Conservation (phyloP, 2,113 vertebrate genomes). For the Anser cygnoides region DNA sequence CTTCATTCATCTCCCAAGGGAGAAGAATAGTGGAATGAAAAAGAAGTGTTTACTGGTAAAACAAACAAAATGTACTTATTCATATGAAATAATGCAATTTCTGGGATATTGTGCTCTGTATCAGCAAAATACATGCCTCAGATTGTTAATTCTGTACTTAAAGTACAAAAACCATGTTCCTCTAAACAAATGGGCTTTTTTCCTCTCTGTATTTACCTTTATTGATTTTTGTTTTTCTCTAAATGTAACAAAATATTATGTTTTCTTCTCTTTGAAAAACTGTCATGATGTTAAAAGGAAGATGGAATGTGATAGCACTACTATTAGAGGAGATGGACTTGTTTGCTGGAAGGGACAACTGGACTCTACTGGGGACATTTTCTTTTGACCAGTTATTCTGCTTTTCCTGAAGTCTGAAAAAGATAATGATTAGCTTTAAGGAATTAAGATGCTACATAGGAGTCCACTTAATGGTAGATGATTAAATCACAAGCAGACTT, state of each 20-base stretch:
- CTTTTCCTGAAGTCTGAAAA: background rate
- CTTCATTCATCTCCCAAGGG: slow-evolving; percentile 35
- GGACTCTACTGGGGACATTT: background rate
- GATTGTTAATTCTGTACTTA: slow-evolving; percentile 34
- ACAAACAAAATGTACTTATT: slow-evolving; percentile 71
- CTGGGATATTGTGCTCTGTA: slow-evolving; percentile 24
- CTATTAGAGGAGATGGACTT: background rate
- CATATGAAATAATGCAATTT: slow-evolving; percentile 52
- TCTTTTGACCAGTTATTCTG: background rate
- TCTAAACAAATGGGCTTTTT: background rate
- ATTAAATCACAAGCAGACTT: background rate
- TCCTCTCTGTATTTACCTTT: background rate
- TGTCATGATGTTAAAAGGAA: background rate
- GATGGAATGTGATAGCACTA: background rate
- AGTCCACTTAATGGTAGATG: background rate
- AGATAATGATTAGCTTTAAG: background rate
- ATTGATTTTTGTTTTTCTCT: slow-evolving; percentile 4
- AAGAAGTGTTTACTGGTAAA: slow-evolving; percentile 66
- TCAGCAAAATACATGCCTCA: slow-evolving; percentile 24
- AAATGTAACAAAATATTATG: background rate
- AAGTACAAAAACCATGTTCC: background rate
- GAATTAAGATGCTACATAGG: background rate
- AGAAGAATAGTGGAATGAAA: slow-evolving; percentile 49
- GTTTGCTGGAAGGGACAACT: background rate
- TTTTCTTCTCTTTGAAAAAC: slow-evolving; percentile 19